Evolutionary conservation across 2,113 vertebrate species (phyloP).

Genomic region (Ginglymostoma cirratum): DNA sequence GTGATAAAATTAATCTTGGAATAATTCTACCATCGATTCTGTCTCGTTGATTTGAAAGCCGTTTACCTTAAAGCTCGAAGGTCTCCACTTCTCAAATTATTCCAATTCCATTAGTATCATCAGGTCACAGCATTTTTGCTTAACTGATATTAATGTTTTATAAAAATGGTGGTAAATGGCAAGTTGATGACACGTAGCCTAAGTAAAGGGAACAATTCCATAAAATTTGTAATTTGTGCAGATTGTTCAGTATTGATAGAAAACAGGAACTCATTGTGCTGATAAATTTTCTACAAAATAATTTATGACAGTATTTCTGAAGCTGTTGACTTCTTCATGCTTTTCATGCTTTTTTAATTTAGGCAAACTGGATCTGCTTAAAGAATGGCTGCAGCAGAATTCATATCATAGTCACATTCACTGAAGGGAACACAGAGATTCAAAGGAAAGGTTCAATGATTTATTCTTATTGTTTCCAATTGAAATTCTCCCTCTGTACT

Average conservation of each 20-base stretch:
- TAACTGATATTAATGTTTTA: conserved; percentile 23
- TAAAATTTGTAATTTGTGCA: not conserved
- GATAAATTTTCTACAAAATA: conserved; percentile 28
- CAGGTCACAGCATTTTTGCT: not conserved
- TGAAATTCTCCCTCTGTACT: not conserved
- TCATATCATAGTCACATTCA: not conserved
- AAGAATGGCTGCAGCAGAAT: not conserved
- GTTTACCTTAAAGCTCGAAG: conserved; percentile 11
- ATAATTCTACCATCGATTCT: not conserved
- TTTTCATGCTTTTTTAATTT: not conserved
- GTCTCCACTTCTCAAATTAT: not conserved
- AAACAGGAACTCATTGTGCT: not conserved
- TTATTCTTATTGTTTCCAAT: not conserved
- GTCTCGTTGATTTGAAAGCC: not conserved
- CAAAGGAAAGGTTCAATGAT: too few species aligned
- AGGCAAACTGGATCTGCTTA: not conserved
- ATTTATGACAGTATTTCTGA: conserved; percentile 17
- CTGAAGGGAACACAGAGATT: not conserved
- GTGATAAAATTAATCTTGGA: conserved; percentile 15
- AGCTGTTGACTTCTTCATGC: conserved; percentile 28
- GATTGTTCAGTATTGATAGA: not conserved
- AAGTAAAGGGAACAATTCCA: not conserved
- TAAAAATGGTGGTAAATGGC: not conserved
- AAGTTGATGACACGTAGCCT: not conserved
- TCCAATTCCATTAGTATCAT: not conserved